Percentiles rank a stretch among this genome's conserved stretches.
Conservation (phyloP, 2,888 invertebrate genomes). For the Minunthozetes semirufus region DNA sequence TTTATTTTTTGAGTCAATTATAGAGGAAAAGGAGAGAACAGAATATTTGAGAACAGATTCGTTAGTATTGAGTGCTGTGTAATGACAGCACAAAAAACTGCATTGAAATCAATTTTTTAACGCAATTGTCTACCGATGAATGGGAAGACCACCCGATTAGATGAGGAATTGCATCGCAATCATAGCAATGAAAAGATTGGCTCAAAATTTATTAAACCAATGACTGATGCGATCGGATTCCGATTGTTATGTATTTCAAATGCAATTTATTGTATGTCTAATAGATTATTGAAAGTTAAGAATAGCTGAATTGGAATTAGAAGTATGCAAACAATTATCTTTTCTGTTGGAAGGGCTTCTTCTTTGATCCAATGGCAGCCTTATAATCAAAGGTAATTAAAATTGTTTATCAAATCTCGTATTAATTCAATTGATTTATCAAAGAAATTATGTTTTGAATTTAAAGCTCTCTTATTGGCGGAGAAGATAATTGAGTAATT, state of each 20-base stretch:
- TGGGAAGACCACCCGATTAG: slow-evolving; percentile 10
- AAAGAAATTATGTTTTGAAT: too few relatives aligned
- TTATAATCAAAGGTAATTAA: too few relatives aligned
- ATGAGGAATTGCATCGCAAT: slow-evolving; percentile 10
- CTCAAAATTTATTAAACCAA: not conserved
- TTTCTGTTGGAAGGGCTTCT: too few relatives aligned
- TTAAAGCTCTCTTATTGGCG: too few relatives aligned
- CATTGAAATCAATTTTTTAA: slow-evolving; percentile 2
- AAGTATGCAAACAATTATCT: too few relatives aligned
- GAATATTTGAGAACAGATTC: not conserved
- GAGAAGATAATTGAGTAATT: too few relatives aligned
- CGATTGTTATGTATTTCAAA: not conserved
- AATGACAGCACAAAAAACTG: not conserved
- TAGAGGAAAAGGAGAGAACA: not conserved
- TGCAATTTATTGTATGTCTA: not conserved
- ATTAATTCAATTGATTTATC: too few relatives aligned
- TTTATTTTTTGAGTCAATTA: not conserved
- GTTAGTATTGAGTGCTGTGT: not conserved
- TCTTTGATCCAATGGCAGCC: too few relatives aligned
- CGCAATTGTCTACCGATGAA: slow-evolving; percentile 12
- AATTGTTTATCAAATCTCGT: too few relatives aligned
- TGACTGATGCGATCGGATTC: not conserved
- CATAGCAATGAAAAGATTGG: not conserved
- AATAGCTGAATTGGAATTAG: too few relatives aligned
- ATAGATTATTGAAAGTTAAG: not conserved